Evolutionary conservation across 2,797 vertebrate genomes (phyloP), one percentile per base, ranked within the genome.

Genomic region (Manis crassicaudata): DNA sequence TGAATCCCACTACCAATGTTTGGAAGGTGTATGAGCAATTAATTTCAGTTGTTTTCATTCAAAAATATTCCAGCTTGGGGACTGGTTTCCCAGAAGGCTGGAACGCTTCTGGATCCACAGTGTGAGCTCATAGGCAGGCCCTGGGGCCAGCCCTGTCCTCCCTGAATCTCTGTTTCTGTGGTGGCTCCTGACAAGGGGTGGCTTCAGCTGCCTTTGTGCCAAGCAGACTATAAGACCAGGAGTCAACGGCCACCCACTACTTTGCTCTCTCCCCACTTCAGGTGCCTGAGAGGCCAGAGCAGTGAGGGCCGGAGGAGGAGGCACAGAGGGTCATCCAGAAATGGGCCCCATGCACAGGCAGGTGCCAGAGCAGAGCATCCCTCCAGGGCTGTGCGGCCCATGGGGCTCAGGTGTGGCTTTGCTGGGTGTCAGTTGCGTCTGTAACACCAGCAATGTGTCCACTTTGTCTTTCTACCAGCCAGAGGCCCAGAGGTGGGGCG

Each of bases 121-220:
- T 0, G 13, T 23, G 6, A 17, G 14, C 17, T 7, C 37, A 5
- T 20, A 52, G 11, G 0, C 8, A 29, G 21, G 40, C 0, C 58
- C 7, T 5, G 77, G 0, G 3, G 1, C 8, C 2, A 0, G 8
- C 2, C 6, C 18, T 7, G 63, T 5, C 50, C 68, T 20, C 46
- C 46, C 46, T 46, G 46, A 46, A 46, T 10, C 46, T 46, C 46
- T 46, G 46, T 46, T 46, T 46, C 46, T 11, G 12, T 46, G 46
- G 46, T 11, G 12, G 46, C 46, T 46, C 11, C 46, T 46, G 46
- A 46, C 46, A 46, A 46, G 46, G 46, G 46, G 37, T 40, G 37
- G 37, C 37, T 40, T 40, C 37, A 4, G 37, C 37, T 40, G 37
- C 46, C 10, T 10, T 46, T 46, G 46, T 46, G 46, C 46, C 46